phyloP scores from a whole-genome alignment of 2,888 invertebrate species.

The Dasypogon diadema region DNA sequence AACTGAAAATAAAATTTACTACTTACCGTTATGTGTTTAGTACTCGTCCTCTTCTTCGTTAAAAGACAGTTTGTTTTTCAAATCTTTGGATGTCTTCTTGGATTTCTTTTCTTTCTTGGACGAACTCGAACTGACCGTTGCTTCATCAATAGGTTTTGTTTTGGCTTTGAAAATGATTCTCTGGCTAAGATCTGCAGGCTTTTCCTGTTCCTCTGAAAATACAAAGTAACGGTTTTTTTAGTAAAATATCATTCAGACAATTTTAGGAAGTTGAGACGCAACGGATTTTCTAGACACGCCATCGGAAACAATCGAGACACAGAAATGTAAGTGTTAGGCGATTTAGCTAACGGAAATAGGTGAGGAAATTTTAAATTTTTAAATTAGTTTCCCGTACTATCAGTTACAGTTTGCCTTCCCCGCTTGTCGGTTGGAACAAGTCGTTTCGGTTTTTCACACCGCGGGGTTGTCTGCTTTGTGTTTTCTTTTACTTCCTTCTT shows the following conservation, averaged over 20 bases:
- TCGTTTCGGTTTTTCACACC: conserved; percentile 32
- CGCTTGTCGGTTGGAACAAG: conserved; percentile 51
- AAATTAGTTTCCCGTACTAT: conserved; percentile 5
- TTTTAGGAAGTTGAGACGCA: neutral
- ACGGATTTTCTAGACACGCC: too few species aligned
- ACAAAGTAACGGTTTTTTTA: neutral
- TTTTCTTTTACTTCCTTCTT: conserved; percentile 51
- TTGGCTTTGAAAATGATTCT: conserved; percentile 73
- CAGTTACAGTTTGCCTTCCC: conserved; percentile 1
- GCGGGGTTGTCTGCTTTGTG: conserved; percentile 56
- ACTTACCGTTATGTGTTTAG: conserved; percentile 59
- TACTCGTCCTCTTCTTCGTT: conserved; percentile 68
- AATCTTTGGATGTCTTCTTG: conserved; percentile 61
- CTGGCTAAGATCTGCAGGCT: conserved; percentile 73
- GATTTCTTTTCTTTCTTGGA: conserved; percentile 53
- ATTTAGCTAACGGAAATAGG: neutral
- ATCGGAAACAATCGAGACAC: too few species aligned
- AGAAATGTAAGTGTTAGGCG: too few species aligned
- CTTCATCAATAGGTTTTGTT: conserved; percentile 57
- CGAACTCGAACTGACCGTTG: neutral
- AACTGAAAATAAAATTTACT: neutral
- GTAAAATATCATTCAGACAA: neutral
- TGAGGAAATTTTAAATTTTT: neutral
- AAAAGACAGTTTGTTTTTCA: conserved; percentile 69
- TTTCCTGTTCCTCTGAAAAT: conserved; percentile 72